Conservation (phyloP, 2,797 vertebrate species). For the Acanthis flammea region DNA sequence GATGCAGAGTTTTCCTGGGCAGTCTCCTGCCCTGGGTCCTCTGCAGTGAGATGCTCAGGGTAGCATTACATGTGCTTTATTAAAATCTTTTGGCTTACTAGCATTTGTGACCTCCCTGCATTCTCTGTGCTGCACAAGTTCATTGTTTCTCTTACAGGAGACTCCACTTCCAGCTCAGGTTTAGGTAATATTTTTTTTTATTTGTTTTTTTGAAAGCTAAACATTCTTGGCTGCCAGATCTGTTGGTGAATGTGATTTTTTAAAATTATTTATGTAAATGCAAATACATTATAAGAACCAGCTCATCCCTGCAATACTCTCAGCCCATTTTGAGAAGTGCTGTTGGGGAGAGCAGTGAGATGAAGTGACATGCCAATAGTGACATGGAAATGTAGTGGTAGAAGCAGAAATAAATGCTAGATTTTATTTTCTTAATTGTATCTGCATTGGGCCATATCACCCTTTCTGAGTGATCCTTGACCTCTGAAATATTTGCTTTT, state of each 20-base stretch:
- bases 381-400: background rate
- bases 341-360: background rate
- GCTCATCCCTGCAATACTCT: background rate
- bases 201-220: background rate
- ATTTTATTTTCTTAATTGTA: background rate
- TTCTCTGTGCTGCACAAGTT: background rate
- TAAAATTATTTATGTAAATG: background rate
- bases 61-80: background rate
- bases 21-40: background rate
- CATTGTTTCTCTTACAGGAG: background rate
- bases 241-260: background rate
- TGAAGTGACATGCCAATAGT: background rate
- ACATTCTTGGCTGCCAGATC: background rate
- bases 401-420: background rate
- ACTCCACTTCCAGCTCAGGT: background rate
- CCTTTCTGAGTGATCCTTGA: background rate
- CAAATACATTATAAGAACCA: background rate
- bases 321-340: background rate
- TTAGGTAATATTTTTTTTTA: background rate
- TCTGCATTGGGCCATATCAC: background rate
- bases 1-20: background rate
- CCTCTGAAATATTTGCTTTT: background rate
- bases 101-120: background rate
- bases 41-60: background rate
- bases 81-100: background rate